Evolutionary conservation across 2,797 vertebrate genomes (phyloP).

Genomic region (Gephyroberyx darwinii): DNA sequence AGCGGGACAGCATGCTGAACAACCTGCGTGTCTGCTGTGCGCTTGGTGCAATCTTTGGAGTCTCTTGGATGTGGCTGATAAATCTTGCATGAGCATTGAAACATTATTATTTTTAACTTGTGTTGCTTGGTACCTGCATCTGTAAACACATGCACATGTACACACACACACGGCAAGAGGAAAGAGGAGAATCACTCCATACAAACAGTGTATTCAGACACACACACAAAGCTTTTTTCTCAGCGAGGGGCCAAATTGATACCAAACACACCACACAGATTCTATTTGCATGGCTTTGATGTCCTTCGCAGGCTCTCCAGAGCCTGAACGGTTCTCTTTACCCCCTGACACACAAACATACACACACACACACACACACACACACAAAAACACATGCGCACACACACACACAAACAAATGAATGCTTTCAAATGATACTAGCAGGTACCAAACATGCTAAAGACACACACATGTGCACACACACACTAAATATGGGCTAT

Average conservation of each 20-base stretch:
- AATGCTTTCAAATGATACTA: background rate
- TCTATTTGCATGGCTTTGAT: conserved; percentile 77
- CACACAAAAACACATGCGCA: conserved; percentile 1
- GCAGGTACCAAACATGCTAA: conserved; percentile 22
- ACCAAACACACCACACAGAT: conserved; percentile 54
- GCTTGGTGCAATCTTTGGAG: conserved; percentile 34
- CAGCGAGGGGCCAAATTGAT: conserved; percentile 65
- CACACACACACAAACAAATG: conserved; percentile 2
- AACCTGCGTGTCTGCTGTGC: conserved; percentile 11
- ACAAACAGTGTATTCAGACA: conserved; percentile 1
- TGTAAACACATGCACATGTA: conserved; percentile 28
- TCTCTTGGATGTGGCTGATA: conserved; percentile 23
- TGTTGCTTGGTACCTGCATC: conserved; percentile 42
- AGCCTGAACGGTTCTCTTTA: conserved; percentile 49
- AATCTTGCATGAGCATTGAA: conserved; percentile 72
- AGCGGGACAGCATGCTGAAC: conserved; percentile 19
- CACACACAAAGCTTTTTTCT: conserved; percentile 44
- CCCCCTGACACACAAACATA: conserved; percentile 27
- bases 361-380: conserved; percentile 26
- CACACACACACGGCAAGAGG: conserved; percentile 11
- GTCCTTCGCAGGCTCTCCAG: conserved; percentile 51
- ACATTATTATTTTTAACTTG: conserved; percentile 67
- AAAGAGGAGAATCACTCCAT: conserved; percentile 13
- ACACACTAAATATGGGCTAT: conserved; percentile 21
- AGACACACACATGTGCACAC: conserved; percentile 21